Base-by-base conservation (phyloP, 2,113 vertebrate species). In the Ammodramus savannarum region DNA sequence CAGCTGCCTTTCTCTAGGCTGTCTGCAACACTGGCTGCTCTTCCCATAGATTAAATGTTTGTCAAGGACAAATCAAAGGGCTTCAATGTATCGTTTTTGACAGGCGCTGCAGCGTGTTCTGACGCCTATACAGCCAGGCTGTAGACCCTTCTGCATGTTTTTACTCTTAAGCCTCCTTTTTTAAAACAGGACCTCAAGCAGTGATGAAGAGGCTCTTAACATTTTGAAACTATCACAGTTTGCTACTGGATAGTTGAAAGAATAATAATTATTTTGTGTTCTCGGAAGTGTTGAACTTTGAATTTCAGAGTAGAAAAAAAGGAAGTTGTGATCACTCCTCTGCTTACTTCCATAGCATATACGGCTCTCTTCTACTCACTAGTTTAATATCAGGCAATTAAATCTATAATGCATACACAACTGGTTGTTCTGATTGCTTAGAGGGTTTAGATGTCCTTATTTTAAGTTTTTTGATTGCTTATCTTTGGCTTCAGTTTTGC, bases 391-490 rank as follows among this genome's bases (percentile, higher is more conserved):
- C 5, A 38, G 46, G 3, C 4, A 1, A 51, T 23, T 84, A 54
- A 62, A 38, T 39, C 5, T 71, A 1, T 39, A 43, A 39, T 43
- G 11, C 0, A 2, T 36, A 5, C 17, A 25, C 16, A 46, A 2
- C 34, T n/a, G 44, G 16, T 65, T 82, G 18, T 65, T 73, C 10
- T 86, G 21, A 8, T 71, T 81, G 32, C 55, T 84, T 74, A 48
- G 20, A 49, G 31, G 7, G 10, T 54, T 76, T 75, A 39, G 44
- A 39, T 65, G 54, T 36, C 13, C 26, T 73, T 68, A 27, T 36
- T 74, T 68, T 6, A 61, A 63, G 2, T 43, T 66, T 76, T 90
- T 66, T 2, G 5, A 16, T 31, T 55, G 20, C 10, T 5, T 59
- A 26, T 43, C 65, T 67, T 36, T 48, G 48, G 25, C 59, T 61